These are phyloP conservation scores for Gallinago undulata DNA, from an alignment of 2,113 vertebrate species.

Conservation along the genomic window DNA sequence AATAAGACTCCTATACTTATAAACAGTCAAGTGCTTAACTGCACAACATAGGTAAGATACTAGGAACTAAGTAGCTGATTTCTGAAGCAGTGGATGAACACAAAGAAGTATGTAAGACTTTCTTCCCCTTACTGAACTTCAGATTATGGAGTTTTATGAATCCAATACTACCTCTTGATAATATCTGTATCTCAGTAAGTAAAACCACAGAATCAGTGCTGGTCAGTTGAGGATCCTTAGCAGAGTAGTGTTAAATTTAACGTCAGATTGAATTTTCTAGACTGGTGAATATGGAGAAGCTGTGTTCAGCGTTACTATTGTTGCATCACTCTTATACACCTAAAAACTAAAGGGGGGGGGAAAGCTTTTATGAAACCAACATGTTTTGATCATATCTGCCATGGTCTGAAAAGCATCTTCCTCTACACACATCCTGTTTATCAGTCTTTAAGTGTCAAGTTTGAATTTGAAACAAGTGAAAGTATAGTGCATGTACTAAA, in stretches of 20 bases:
- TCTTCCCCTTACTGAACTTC: background rate
- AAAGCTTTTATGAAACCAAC: background rate
- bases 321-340: background rate
- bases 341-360: background rate
- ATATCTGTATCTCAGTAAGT: background rate
- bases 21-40: background rate
- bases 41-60: background rate
- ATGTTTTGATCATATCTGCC: conserved; percentile 51
- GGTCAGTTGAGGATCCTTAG: background rate
- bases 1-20: background rate
- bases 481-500: conserved; percentile 37
- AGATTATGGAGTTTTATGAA: background rate
- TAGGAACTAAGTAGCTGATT: background rate
- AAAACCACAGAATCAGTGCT: background rate
- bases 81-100: background rate
- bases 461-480: conserved; percentile 63
- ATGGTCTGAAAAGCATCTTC: conserved; percentile 58
- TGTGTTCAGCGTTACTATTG: background rate
- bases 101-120: background rate
- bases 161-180: background rate
- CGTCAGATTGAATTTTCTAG: conserved; percentile 50
- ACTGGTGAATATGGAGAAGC: background rate
- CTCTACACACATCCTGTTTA: conserved; percentile 71
- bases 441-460: conserved; percentile 54
- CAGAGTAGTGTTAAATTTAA: background rate